Base-by-base conservation (phyloP, 2,113 vertebrate species). In the Sterrhoptilus dennistouni region DNA sequence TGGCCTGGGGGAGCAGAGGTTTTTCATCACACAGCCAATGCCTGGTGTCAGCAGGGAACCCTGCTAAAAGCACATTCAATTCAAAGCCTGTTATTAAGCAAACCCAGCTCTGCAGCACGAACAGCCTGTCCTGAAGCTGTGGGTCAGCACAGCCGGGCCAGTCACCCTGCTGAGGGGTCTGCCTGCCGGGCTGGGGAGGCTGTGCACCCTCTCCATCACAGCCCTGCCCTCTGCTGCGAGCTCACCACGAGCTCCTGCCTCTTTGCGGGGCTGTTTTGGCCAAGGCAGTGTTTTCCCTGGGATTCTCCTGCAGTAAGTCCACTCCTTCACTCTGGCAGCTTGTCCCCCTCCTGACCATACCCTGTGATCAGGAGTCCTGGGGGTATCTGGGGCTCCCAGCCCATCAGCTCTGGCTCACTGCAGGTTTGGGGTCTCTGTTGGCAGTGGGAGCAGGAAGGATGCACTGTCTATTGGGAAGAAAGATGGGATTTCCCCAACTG, bases 71-170 rank as follows among this genome's bases (percentile, higher is more conserved):
- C 88, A 68, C 93, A 85, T 87, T 93, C 86, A 84, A 71, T 91
- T 93, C 90, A 94, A 66, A 91, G 83, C n/a, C 64, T 94, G 61
- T 42, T 86, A 77, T 87, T 89, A 61, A 92, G 75, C 78, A 82
- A 94, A 92, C 18, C 33, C 89, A 70, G 45, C 87, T 93, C 81
- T 80, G 47, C 6, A 71, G 90, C 94, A 89, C 29, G 66, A 84
- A 94, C 85, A 87, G 90, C 63, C 65, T 94, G 96, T 92, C 92
- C 97, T 70, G 80, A 96, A 94, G 33, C 42, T 11, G 14, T 8
- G 42, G 90, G 90, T 94, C 93, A 84, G 80, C 0, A 0, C 75
- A 72, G 49, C 80, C 0, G 2, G 88, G 69, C 63, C 44, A 29
- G 28, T 54, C 76, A 33, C 64, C 45, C 83, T 3, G 4, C 50